Conservation (phyloP, 23 tunicate genomes). For the Aplidium turbinatum region DNA sequence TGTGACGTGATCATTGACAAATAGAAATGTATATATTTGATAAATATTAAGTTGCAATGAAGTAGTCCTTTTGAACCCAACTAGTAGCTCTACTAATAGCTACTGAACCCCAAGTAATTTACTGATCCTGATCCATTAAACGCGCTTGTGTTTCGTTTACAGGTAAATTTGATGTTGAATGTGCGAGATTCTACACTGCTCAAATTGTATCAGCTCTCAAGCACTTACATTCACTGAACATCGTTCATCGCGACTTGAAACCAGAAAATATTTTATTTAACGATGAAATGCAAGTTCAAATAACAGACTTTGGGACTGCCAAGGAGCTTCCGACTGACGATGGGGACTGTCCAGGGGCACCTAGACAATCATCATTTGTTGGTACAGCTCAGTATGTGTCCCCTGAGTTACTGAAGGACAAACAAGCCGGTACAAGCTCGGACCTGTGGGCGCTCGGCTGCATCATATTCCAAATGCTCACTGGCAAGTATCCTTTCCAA, state of each 20-base stretch:
- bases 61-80: no score
- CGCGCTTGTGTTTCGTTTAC: no score
- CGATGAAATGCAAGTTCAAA: slow-evolving; percentile 82
- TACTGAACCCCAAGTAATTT: no score
- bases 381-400: slow-evolving; percentile 99
- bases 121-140: no score
- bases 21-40: no score
- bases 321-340: slow-evolving; percentile 64
- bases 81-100: no score
- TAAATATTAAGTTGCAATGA: no score
- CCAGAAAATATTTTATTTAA: slow-evolving; percentile 89
- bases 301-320: slow-evolving; percentile 96
- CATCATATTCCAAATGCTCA: slow-evolving; percentile 82
- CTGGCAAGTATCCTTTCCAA: slow-evolving; percentile 87
- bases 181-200: slow-evolving; percentile 79
- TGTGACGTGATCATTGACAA: no score
- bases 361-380: slow-evolving; percentile 76
- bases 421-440: slow-evolving; percentile 76
- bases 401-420: slow-evolving; percentile 93
- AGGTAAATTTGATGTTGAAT: slow-evolving; percentile 78
- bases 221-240: slow-evolving; percentile 87
- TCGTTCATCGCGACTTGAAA: slow-evolving; percentile 87
- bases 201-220: slow-evolving; percentile 78
- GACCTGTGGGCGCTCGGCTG: slow-evolving; percentile 98
- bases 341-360: slow-evolving; percentile 1